Evolutionary conservation across 2,888 invertebrate genomes (phyloP), one percentile per base, ranked within the genome.

Genomic region (Slavum lentiscoides): DNA sequence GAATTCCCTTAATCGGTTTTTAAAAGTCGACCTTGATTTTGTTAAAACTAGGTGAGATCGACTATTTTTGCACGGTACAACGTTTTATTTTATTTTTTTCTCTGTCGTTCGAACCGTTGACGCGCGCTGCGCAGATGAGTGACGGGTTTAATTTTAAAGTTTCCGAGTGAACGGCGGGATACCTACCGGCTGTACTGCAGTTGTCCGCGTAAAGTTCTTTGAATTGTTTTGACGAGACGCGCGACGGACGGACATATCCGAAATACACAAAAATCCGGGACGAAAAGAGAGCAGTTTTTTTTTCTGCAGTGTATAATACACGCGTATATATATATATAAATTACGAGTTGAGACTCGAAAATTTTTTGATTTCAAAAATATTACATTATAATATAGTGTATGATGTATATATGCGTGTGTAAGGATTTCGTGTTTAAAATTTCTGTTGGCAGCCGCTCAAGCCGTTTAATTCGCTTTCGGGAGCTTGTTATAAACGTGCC

Each of bases 391-490:
- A n/a, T n/a, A n/a, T n/a, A n/a, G n/a, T n/a, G n/a, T n/a, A n/a
- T n/a, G n/a, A n/a, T n/a, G n/a, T n/a, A 80, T 70, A 80, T 23
- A 58, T 58, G 21, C 66, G 23, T 64, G 19, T 58, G 64, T 53
- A 62, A 76, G 70, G 30, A 67, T 64, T 77, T 43, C 19, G 70
- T 58, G 80, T 80, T 80, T 80, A 66, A 80, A 72, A 80, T 72
- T 72, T 80, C 70, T 66, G 70, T 66, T 72, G 80, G 80, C 80
- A 19, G 70, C 17, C 23, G 43, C 58, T 23, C 80, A 80, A 80
- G 37, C 55, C 72, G 80, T 80, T 80, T 80, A 80, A 80, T 80
- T 80, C 80, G 80, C 80, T 80, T 80, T 80, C 72, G 66, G 66
- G 64, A 55, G 80, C 58, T 72, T 30, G 80, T 72, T 72, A 30